Conservation (phyloP, 2,888 invertebrate genomes). For the Plebejus melissa region DNA sequence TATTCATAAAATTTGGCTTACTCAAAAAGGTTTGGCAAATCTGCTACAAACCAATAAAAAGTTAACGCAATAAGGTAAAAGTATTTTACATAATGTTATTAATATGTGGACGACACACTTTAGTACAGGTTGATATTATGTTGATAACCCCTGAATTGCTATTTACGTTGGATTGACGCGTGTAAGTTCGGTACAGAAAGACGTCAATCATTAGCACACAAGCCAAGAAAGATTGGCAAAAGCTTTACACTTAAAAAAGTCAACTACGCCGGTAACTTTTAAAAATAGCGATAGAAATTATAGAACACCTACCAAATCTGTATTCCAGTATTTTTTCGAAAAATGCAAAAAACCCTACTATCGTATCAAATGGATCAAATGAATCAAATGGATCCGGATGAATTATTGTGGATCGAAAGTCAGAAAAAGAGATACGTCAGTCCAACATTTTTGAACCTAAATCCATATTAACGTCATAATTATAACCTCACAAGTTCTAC, state of each 20-base stretch:
- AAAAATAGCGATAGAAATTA: neutral
- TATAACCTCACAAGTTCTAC: slow-evolving; percentile 4
- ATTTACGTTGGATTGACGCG: slow-evolving; percentile 10
- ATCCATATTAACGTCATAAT: slow-evolving; percentile 1
- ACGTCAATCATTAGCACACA: neutral
- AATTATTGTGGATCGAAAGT: neutral
- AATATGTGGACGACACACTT: slow-evolving; percentile 12
- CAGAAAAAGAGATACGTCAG: neutral
- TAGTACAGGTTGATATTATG: neutral
- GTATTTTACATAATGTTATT: slow-evolving; percentile 2
- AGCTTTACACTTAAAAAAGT: neutral
- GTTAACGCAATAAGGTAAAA: slow-evolving; percentile 14
- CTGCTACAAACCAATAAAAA: slow-evolving; percentile 15
- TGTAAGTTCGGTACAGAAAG: neutral
- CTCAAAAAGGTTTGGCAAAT: slow-evolving; percentile 3
- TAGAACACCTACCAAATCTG: neutral
- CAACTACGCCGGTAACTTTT: neutral
- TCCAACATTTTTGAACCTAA: neutral
- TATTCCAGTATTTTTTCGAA: neutral
- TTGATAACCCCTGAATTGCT: slow-evolving; percentile 3
- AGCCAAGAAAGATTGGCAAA: slow-evolving; percentile 18
- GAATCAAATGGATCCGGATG: neutral
- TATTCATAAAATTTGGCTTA: neutral
- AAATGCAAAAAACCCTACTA: neutral
- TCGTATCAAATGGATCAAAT: too few species aligned